Evolutionary conservation across 2,888 invertebrate species (phyloP).

Genomic region (Eumacrocentrus americanus): DNA sequence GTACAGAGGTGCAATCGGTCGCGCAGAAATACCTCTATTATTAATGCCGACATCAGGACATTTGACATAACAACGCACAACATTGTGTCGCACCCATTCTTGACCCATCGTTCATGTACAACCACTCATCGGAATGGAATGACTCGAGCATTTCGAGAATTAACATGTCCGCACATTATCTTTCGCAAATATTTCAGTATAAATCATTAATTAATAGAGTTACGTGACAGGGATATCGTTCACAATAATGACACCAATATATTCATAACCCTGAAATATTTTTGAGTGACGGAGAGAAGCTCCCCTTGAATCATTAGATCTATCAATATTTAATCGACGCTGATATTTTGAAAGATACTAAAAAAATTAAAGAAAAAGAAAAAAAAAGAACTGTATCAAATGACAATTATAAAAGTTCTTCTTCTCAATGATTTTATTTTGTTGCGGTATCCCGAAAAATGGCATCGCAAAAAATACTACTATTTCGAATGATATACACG

Average conservation of each 20-base stretch:
- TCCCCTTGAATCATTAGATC: no score
- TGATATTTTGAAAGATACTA: no score
- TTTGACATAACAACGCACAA: conserved; percentile 32
- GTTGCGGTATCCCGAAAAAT: no score
- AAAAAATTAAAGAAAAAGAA: no score
- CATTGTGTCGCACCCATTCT: conserved; percentile 42
- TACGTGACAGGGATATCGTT: conserved; percentile 24
- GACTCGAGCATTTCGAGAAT: conserved; percentile 4
- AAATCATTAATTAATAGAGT: conserved; percentile 24
- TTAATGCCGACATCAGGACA: conserved; percentile 23
- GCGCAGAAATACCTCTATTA: conserved; percentile 38
- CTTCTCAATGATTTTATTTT: no score
- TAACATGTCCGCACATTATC: not conserved
- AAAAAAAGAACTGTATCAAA: no score
- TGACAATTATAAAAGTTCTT: no score
- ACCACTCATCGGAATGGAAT: conserved; percentile 53
- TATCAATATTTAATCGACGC: no score
- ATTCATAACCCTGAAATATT: no score
- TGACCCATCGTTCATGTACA: conserved; percentile 39
- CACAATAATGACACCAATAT: conserved; percentile 12
- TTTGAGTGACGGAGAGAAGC: no score
- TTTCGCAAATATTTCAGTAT: conserved; percentile 9
- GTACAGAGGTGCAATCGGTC: conserved; percentile 58
- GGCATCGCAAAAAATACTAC: no score
- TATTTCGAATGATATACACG: no score